Base-by-base conservation (phyloP, 1,140 invertebrate species). In the Diplogasteroides magnus region DNA sequence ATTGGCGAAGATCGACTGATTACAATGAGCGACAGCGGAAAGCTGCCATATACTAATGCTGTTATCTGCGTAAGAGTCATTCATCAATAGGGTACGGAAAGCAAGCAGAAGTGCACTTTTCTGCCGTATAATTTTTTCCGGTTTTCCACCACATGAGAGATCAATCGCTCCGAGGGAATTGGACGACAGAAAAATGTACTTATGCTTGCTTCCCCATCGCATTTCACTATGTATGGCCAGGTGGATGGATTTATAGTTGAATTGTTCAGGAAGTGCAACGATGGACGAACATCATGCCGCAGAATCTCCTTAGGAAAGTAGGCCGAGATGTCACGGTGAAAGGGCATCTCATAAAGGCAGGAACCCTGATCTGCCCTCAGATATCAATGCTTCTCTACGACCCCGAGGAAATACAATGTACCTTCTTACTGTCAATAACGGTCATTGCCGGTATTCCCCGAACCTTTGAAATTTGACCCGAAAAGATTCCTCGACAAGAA, bases 361-460 rank as follows among this genome's bases (percentile, higher is more conserved):
- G 90, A 48, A 88, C 90, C 0, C 90, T 92, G 81, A 88, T 94
- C 0, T 88, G 94, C 11, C 90, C 91, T 0, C 86, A 93, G 23
- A 87, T 94, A 31, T 90, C 91, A 83, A 89, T 90, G 27, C 89
- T 93, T 0, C 91, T 93, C 81, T 92, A 92, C 90, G 90, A 93
- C 76, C 89, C 90, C 19, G 56, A 70, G 31, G 55, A 55, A 23
- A 28, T 19, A 61, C 26, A 28, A 61, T n/a, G n/a, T n/a, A n/a
- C n/a, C n/a, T n/a, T n/a, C n/a, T n/a, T n/a, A n/a, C n/a, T n/a
- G n/a, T n/a, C n/a, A n/a, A n/a, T n/a, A n/a, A n/a, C n/a, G n/a
- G n/a, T 65, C 14, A 61, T 65, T 65, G 2, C 88, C 88, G n/a
- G 84, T 93, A 0, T 94, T 92, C 91, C 87, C 91, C 1, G 87